Evolutionary conservation across 2,113 vertebrate species (phyloP).

Genomic region (Centropus unirufus): DNA sequence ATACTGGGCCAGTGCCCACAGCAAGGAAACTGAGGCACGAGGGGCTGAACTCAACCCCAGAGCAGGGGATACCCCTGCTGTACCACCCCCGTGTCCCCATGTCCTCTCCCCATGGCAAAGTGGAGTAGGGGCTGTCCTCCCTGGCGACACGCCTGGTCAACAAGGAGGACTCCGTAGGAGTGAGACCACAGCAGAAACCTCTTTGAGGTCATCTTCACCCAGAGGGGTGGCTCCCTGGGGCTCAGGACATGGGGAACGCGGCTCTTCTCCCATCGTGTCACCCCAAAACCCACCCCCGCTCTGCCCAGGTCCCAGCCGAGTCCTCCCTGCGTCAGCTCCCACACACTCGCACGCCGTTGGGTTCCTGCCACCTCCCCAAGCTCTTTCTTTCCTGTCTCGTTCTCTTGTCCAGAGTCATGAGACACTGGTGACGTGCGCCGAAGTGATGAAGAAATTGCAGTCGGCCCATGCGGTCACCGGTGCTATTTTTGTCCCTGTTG

Average conservation of each 20-base stretch:
- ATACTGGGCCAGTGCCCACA: too few species aligned
- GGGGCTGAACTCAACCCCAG: neutral
- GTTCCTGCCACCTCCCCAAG: neutral
- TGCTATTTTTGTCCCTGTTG: neutral
- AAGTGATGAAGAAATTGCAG: conserved; percentile 35
- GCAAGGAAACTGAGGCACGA: neutral
- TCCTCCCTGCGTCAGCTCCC: neutral
- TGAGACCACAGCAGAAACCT: rapidly evolving
- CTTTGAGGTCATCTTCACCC: rapidly evolving
- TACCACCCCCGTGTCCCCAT: rapidly evolving
- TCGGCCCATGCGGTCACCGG: neutral
- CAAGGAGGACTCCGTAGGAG: rapidly evolving
- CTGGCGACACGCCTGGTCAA: neutral
- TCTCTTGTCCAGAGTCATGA: conserved; percentile 12
- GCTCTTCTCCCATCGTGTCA: neutral
- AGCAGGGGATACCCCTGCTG: neutral
- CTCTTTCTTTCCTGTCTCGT: neutral
- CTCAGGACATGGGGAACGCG: rapidly evolving
- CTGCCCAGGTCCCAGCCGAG: rapidly evolving
- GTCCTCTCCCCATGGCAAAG: neutral
- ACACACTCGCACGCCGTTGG: neutral
- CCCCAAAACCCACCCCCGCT: rapidly evolving
- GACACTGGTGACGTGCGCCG: neutral
- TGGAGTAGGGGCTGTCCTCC: neutral
- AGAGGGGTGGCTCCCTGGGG: rapidly evolving